Base-by-base conservation (phyloP, 2,888 invertebrate species). In the Altica lythri region DNA sequence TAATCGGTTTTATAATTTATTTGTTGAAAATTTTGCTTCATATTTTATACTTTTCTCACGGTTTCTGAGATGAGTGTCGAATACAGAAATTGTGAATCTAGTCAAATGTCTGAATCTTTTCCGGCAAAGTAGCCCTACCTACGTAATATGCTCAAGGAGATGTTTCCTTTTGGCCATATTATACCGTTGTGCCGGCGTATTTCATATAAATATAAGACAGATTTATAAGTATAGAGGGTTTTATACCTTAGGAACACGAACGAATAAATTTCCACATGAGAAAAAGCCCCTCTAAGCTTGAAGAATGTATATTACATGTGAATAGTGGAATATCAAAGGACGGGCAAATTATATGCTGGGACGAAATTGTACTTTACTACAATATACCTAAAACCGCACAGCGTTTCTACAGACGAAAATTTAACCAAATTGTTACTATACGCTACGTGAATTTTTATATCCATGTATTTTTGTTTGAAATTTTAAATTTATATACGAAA, bases 241-340 rank as follows among this genome's bases (percentile, higher is more conserved):
- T 49, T 52, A 56, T 55, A 58, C 56, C 59, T 54, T 45, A 44
- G 42, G 53, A 53, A 49, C 56, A 49, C 54, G 56, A 52, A 57
- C 48, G 55, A 62, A 69, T 68, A 68, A 67, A 67, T 69, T 68
- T 67, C 59, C 54, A 54, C 61, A 63, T 40, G 51, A 43, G 46
- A 62, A 66, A 69, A 67, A 63, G 61, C 60, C 57, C 46, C 38
- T 67, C 64, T 65, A 61, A 66, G 62, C 64, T 53, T 54, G 54
- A 57, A 58, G 64, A 64, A 70, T 67, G 63, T 62, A 64, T 62
- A 64, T 66, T 68, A 69, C 66, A 69, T 68, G 68, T 68, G 69
- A 69, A 70, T 70, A 69, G 67, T 65, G 68, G 66, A 70, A 72
- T 66, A 67, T 64, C 63, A 60, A 61, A 65, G 62, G 62, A 65